Conservation (phyloP, 2,888 invertebrate genomes). For the Brachynemurus nebulosus region DNA sequence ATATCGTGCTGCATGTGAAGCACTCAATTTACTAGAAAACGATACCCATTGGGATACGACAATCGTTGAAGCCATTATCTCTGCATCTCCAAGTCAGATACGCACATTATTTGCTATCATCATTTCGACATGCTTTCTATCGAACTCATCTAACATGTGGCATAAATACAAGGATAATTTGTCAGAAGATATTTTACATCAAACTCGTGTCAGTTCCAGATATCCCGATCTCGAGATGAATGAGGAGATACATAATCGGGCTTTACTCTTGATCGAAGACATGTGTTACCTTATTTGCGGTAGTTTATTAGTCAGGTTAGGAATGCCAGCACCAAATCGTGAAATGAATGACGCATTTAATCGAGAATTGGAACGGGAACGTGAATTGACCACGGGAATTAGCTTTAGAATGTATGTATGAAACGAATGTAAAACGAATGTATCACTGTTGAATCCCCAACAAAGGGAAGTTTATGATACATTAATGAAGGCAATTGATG, state of each 20-base stretch:
- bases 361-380: conserved; percentile 24
- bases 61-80: conserved; percentile 17
- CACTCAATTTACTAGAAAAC: conserved; percentile 18
- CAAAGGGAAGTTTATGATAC: conserved; percentile 16
- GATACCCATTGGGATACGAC: conserved; percentile 19
- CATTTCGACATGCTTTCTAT: conserved; percentile 19
- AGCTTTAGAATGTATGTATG: too few relatives aligned
- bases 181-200: conserved; percentile 18
- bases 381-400: too few relatives aligned
- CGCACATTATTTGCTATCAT: conserved; percentile 21
- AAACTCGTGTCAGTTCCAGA: conserved; percentile 13
- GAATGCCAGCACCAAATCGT: conserved; percentile 21
- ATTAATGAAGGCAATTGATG: conserved; percentile 18
- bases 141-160: conserved; percentile 15
- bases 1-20: conserved; percentile 24
- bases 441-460: conserved; percentile 8
- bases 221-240: conserved; percentile 15
- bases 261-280: conserved; percentile 24
- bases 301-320: conserved; percentile 18
- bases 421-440: conserved; percentile 11
- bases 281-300: conserved; percentile 24
- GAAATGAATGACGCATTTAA: conserved; percentile 18
- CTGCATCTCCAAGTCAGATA: conserved; percentile 18
- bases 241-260: conserved; percentile 20
- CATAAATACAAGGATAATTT: conserved; percentile 17